Percentiles rank a stretch among this genome's conserved stretches.
Evolutionary conservation across 2,888 invertebrate genomes (phyloP).

Genomic region (Torymus aiolomorphi): DNA sequence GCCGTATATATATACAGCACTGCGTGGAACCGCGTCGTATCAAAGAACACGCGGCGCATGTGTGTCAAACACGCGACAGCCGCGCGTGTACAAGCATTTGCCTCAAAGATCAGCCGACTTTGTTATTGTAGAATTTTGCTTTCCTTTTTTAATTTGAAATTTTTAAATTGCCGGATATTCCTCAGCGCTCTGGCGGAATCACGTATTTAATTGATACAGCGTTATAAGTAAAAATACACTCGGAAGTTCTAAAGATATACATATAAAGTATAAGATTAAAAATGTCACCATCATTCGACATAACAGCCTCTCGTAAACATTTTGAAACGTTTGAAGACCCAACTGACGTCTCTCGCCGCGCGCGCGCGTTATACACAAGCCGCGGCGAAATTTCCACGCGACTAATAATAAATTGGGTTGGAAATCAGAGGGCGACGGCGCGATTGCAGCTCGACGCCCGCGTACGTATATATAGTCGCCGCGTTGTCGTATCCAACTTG

Average conservation of each 20-base stretch:
- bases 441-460: conserved; percentile 1
- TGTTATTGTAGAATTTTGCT: background rate
- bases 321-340: no score
- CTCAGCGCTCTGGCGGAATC: no score
- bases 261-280: no score
- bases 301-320: no score
- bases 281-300: no score
- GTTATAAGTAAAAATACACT: no score
- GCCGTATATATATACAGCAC: background rate
- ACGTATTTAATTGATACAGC: no score
- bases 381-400: conserved; percentile 1
- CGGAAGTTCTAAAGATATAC: no score
- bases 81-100: background rate
- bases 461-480: background rate
- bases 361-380: background rate
- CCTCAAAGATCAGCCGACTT: background rate
- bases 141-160: conserved; percentile 25
- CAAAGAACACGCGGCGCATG: conserved; percentile 28
- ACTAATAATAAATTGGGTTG: conserved; percentile 51
- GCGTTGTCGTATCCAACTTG: conserved; percentile 49
- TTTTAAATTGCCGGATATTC: background rate
- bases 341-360: background rate
- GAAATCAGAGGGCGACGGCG: conserved; percentile 35
- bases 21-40: background rate
- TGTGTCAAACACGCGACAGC: conserved; percentile 1